These are phyloP conservation scores for Sminthurides bifidus DNA, from an alignment of 1,140 invertebrate genomes.

Conservation along the genomic window DNA sequence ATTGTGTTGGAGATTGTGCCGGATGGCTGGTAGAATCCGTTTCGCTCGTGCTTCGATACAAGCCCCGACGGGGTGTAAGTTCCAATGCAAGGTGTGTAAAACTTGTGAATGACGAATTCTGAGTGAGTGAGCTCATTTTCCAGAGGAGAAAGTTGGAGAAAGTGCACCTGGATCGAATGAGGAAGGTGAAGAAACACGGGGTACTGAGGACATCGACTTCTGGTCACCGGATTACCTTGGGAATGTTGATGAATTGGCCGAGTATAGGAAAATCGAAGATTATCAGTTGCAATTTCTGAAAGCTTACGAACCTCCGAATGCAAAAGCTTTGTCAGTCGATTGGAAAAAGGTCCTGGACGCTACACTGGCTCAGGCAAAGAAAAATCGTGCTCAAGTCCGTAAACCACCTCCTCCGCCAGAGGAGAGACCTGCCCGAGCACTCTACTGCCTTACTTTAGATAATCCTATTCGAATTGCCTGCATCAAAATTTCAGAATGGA, in stretches of 20 bases:
- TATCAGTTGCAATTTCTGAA: not conserved
- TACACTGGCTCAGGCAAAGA: not conserved
- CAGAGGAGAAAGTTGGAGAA: too few species aligned
- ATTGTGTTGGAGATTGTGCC: too few species aligned
- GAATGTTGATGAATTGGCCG: not conserved
- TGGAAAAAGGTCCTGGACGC: not conserved
- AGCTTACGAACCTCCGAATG: not conserved
- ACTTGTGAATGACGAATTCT: too few species aligned
- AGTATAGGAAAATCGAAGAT: not conserved
- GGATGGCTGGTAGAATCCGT: too few species aligned
- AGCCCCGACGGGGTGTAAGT: too few species aligned
- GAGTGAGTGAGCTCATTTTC: too few species aligned
- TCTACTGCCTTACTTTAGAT: conserved; percentile 82
- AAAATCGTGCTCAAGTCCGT: not conserved
- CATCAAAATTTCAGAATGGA: conserved; percentile 95
- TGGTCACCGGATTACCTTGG: not conserved
- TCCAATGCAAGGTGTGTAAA: too few species aligned
- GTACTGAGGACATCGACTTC: not conserved
- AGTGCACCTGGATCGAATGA: too few species aligned
- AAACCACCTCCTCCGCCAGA: not conserved
- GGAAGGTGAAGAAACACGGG: too few species aligned
- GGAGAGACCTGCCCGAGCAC: conserved; percentile 65
- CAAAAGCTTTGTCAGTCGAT: not conserved
- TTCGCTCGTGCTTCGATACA: too few species aligned
- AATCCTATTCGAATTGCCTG: conserved; percentile 91